Conservation (phyloP, 37 sponge, comb jelly and placozoan genomes). For the Hexactinellida sp. region DNA sequence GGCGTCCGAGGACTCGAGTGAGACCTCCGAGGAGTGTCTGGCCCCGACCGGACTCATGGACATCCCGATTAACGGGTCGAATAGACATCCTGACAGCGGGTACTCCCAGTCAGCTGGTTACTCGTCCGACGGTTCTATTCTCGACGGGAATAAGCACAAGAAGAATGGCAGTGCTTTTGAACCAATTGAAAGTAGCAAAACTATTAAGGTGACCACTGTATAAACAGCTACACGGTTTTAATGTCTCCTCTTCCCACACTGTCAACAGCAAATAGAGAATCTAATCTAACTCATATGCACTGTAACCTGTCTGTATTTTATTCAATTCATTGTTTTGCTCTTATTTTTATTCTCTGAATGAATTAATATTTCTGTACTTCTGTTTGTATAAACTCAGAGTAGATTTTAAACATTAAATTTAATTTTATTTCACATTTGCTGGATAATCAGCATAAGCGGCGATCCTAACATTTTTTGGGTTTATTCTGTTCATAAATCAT, state of each 20-base stretch:
- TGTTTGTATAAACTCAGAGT: background rate
- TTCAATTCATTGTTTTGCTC: background rate
- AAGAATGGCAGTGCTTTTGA: slow-evolving; percentile 1
- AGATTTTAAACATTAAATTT: background rate
- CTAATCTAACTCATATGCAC: background rate
- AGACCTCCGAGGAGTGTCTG: background rate
- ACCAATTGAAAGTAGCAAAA: background rate
- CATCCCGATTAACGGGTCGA: background rate
- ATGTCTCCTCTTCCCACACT: background rate
- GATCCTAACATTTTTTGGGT: too few species aligned
- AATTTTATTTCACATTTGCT: background rate
- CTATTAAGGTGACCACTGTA: background rate
- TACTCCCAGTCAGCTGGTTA: slow-evolving; percentile 8
- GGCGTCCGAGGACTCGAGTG: background rate
- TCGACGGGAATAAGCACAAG: background rate
- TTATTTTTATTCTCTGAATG: slow-evolving; percentile 4
- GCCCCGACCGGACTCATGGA: background rate
- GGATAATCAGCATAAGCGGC: too few species aligned
- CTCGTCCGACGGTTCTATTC: background rate
- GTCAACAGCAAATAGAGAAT: background rate
- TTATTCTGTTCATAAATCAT: too few species aligned
- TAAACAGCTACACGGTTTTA: background rate
- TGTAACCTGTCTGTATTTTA: background rate
- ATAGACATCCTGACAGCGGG: background rate
- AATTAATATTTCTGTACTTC: slow-evolving; percentile 3